Percentiles rank a stretch among this genome's conserved stretches.
Evolutionary conservation across 2,113 vertebrate genomes (phyloP).

Genomic region (Cyprinodon variegatus): DNA sequence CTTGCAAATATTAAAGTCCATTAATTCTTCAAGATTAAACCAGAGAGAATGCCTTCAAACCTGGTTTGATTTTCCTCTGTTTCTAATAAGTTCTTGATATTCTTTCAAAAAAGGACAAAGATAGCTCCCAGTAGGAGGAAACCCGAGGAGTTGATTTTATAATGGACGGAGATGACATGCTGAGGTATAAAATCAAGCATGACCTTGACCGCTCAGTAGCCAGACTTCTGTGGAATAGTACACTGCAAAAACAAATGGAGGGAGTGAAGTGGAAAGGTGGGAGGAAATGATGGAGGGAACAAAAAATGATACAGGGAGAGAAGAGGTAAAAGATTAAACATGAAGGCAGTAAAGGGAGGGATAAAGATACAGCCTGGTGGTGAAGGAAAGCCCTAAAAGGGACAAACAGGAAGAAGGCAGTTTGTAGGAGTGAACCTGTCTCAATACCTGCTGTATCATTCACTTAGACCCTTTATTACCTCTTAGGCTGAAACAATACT

Average conservation of each 20-base stretch:
- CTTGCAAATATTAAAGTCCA: neutral
- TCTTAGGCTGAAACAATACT: constrained; percentile 56
- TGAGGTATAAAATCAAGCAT: constrained; percentile 48
- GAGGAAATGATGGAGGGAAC: constrained; percentile 45
- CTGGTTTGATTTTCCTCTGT: neutral
- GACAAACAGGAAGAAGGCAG: constrained; percentile 52
- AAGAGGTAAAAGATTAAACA: constrained; percentile 19
- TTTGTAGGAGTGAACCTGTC: constrained; percentile 22
- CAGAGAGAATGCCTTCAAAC: neutral
- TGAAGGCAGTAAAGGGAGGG: constrained; percentile 47
- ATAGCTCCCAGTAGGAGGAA: constrained; percentile 8
- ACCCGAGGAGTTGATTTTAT: constrained; percentile 22
- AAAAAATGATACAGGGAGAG: constrained; percentile 14
- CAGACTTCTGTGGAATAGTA: constrained; percentile 55
- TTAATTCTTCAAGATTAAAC: neutral
- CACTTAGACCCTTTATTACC: constrained; percentile 31
- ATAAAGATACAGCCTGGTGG: constrained; percentile 45
- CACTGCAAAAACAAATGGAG: constrained; percentile 62
- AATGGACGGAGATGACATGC: constrained; percentile 33
- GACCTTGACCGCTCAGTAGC: constrained; percentile 64
- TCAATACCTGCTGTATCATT: constrained; percentile 1
- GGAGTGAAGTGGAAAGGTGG: constrained; percentile 42
- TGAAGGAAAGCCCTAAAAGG: constrained; percentile 23
- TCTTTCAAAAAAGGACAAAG: constrained; percentile 10
- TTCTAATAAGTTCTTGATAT: constrained; percentile 16